Evolutionary conservation across 2,888 invertebrate species (phyloP), one percentile per base, ranked within the genome.

Genomic region (Ornithoptera alexandrae): DNA sequence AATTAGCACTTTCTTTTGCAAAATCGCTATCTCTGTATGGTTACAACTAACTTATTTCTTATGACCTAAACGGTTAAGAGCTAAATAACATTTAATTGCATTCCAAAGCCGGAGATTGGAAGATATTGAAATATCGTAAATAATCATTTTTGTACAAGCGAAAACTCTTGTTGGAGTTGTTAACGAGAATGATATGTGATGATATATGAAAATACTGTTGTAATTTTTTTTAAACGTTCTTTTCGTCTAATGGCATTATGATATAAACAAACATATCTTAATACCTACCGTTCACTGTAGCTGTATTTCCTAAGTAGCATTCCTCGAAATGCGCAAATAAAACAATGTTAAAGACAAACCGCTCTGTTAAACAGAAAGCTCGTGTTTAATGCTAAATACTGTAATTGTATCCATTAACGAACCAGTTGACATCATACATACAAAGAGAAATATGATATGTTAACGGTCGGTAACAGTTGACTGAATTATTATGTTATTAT

Each of bases 321-420:
- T 70, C 69, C 58, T 50, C 39, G 69, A 66, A 67, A 53, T 71
- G 22, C 69, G 70, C 67, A 71, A 68, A 73, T 73, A 10, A 10
- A 39, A 70, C 66, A 72, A 70, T 36, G 70, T 57, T 36, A 64
- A 46, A 39, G 24, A 67, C 59, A 53, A 50, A 7, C 22, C 30
- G 68, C 68, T 56, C 72, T 73, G 73, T 79, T 82, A 79, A 84
- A 86, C 81, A 84, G 84, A 84, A 86, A 83, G 82, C 84, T 79
- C 74, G 60, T 68, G 62, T 74, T 77, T 72, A 82, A 50, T 81
- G 88, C 86, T 85, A 87, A 87, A 77, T 80, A 72, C 75, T 74
- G 81, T 78, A 84, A 83, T 80, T 79, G 72, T 77, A 87, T 72
- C 79, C 78, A 79, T 79, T 74, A 81, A 79, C 77, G 74, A 73